Evolutionary conservation across 2,797 vertebrate genomes (phyloP).

Genomic region (Anabacerthia variegaticeps): DNA sequence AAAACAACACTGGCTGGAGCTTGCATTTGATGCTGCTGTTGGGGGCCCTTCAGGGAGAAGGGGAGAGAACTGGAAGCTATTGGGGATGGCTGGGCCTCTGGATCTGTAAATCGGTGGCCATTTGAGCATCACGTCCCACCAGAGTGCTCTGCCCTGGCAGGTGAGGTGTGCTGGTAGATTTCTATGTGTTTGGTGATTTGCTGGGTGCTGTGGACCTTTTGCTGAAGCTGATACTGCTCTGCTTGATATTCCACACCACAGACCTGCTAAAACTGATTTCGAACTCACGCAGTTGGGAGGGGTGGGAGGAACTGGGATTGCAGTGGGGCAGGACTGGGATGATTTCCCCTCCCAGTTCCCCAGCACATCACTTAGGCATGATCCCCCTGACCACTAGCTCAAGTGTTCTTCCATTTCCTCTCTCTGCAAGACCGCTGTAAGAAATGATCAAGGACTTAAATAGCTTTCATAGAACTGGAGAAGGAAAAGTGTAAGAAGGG

Average conservation of each 20-base stretch:
- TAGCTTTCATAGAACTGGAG: background rate
- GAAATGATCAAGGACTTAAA: background rate
- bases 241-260: fast-evolving
- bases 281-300: fast-evolving
- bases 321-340: background rate
- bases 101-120: background rate
- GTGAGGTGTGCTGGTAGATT: background rate
- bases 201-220: background rate
- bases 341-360: background rate
- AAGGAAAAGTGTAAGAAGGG: background rate
- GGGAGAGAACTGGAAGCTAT: background rate
- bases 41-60: background rate
- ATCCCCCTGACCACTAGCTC: background rate
- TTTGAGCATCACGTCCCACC: background rate
- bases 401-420: fast-evolving
- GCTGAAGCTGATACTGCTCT: background rate
- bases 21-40: background rate
- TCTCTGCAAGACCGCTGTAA: background rate
- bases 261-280: background rate
- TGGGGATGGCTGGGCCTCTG: background rate
- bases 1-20: background rate
- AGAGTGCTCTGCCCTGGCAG: background rate
- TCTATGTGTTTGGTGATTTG: background rate
- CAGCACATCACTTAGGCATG: fast-evolving
- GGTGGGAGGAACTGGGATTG: background rate